phyloP scores from a whole-genome alignment of 2,888 invertebrate species.

The Mechanitis mazaeus region DNA sequence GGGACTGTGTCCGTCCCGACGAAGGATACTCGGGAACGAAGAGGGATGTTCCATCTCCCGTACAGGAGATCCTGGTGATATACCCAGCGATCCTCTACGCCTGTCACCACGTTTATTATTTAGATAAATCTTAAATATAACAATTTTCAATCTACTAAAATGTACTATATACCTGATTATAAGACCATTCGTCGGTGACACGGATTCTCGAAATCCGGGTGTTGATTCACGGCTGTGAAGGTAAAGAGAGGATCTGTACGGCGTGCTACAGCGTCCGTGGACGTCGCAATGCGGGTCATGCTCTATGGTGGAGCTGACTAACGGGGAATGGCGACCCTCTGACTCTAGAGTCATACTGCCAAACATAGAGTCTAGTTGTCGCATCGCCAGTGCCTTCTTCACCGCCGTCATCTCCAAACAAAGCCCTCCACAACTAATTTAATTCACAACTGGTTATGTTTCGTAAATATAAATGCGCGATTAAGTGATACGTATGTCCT shows the following conservation, averaged over 20 bases:
- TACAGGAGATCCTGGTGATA: conserved; percentile 72
- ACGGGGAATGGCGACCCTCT: conserved; percentile 60
- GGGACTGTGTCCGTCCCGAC: conserved; percentile 76
- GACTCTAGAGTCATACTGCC: conserved; percentile 79
- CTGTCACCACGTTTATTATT: conserved; percentile 44
- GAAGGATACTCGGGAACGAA: conserved; percentile 80
- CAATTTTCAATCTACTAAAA: not conserved
- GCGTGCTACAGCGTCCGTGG: conserved; percentile 77
- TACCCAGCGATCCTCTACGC: conserved; percentile 77
- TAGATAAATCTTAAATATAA: conserved; percentile 3
- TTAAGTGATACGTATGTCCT: conserved; percentile 69
- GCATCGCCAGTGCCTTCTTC: conserved; percentile 81
- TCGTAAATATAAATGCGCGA: conserved; percentile 37
- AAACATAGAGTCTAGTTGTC: conserved; percentile 84
- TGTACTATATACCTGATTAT: conserved; percentile 59
- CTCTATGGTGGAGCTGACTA: conserved; percentile 75
- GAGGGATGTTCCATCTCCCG: conserved; percentile 82
- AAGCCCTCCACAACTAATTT: conserved; percentile 40
- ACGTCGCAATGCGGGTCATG: conserved; percentile 82
- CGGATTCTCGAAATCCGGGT: conserved; percentile 75
- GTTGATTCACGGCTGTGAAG: conserved; percentile 71
- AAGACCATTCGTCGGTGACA: conserved; percentile 66
- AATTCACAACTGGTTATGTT: conserved; percentile 41
- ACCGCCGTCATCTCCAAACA: conserved; percentile 61
- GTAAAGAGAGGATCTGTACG: conserved; percentile 65